Evolutionary conservation across 2,797 vertebrate genomes (phyloP).

Genomic region (Carapus acus): DNA sequence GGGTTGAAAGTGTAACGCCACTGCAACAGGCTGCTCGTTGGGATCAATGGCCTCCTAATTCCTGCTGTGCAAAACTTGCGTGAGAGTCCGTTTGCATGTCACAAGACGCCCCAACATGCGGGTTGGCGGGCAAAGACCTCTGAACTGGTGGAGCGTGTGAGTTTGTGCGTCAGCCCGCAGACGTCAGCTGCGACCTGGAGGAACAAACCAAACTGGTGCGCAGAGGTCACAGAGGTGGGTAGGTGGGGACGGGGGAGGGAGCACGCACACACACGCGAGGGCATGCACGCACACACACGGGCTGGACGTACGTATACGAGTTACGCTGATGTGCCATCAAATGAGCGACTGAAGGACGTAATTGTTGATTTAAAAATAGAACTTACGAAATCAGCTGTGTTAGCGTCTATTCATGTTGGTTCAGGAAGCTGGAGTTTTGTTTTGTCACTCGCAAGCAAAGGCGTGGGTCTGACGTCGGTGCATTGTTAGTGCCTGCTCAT

Average conservation of each 20-base stretch:
- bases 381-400: too few relatives aligned
- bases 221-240: not conserved
- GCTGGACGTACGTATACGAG: too few relatives aligned
- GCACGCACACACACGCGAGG: too few relatives aligned
- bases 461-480: too few relatives aligned
- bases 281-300: not conserved
- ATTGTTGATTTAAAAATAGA: too few relatives aligned
- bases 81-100: slow-evolving; percentile 24
- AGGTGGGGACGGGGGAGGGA: slow-evolving; percentile 2
- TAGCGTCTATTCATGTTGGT: too few relatives aligned
- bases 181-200: slow-evolving; percentile 33
- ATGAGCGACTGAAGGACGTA: too few relatives aligned
- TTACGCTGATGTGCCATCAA: too few relatives aligned
- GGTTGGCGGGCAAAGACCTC: slow-evolving; percentile 31
- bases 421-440: too few relatives aligned
- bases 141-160: slow-evolving; percentile 30
- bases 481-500: too few relatives aligned
- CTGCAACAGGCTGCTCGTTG: slow-evolving; percentile 21
- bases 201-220: slow-evolving; percentile 9
- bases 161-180: slow-evolving; percentile 33
- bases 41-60: not conserved
- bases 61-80: slow-evolving; percentile 3
- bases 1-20: not conserved
- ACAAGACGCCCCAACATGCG: slow-evolving; percentile 7
- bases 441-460: too few relatives aligned